Evolutionary conservation across 2,113 vertebrate genomes (phyloP), one percentile per base, ranked within the genome.

Genomic region (Litocranius walleri): DNA sequence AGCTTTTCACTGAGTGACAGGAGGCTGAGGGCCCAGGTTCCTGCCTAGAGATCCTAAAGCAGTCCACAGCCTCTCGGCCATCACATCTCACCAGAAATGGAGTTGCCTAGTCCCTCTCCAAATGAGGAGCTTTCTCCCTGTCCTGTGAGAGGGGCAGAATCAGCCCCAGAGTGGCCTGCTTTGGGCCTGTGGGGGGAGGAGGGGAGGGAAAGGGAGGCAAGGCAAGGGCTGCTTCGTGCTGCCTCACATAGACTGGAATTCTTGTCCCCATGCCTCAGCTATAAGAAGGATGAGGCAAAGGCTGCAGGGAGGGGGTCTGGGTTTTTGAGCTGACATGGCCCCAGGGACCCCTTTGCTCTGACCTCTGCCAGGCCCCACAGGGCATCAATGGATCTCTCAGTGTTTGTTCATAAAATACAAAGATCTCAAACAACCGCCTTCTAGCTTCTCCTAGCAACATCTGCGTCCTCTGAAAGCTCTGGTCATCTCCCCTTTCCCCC

Each of bases 371-470:
- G 81, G 43, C 74, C 77, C 81, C 74, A 77, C 86, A 83, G 62
- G 91, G 57, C 91, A 84, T 96, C 50, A 93, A 15, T 80, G 91
- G 92, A 93, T 77, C 67, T 97, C 94, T 97, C 88, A 92, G 81
- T 96, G 71, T 97, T 97, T 96, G 96, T 94, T 97, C 91, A 90
- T 71, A 98, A 91, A 97, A 97, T 95, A 98, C 96, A 98, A 95
- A 98, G 97, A 88, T 96, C 91, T 97, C 94, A 94, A 93, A 94
- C 52, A 97, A 77, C 45, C 14, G 36, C 45, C 61, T 93, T 92
- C 86, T 86, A 93, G 84, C 89, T 97, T 98, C 97, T 98, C 96
- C 97, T 98, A 97, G 97, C 95, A 98, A 98, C 95, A 98, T 89
- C 67, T 93, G 85, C 4, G 40, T 96, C 71, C 91, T 95, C 91